Conservation (phyloP, 2,888 invertebrate species). For the Pharmacophagus antenor region DNA sequence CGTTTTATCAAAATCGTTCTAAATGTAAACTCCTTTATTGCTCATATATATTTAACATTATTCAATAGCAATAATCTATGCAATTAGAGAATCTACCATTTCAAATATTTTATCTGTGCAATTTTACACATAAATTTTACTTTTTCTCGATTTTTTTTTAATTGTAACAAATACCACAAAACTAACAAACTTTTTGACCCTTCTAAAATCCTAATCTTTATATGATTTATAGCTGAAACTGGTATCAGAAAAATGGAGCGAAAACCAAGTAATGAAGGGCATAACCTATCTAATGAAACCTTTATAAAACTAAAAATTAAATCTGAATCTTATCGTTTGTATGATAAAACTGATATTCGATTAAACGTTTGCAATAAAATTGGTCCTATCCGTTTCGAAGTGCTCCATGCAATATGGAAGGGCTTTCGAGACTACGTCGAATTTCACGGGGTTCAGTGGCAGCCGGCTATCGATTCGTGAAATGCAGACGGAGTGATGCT, state of each 20-base stretch:
- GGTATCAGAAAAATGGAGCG: background rate
- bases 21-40: too few species aligned
- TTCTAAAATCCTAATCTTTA: too few species aligned
- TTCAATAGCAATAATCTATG: too few species aligned
- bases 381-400: slow-evolving; percentile 5
- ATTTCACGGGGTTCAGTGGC: slow-evolving; percentile 26
- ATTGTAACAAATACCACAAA: too few species aligned
- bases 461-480: slow-evolving; percentile 25
- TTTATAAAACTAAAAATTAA: background rate
- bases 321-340: background rate
- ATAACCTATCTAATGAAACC: background rate
- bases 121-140: too few species aligned
- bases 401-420: slow-evolving; percentile 1
- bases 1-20: too few species aligned
- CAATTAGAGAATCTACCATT: too few species aligned
- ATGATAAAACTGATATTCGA: background rate
- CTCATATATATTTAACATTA: too few species aligned
- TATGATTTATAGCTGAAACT: background rate
- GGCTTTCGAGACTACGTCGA: slow-evolving; percentile 20
- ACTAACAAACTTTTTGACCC: too few species aligned
- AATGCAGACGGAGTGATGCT: slow-evolving; percentile 19
- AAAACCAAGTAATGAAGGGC: background rate
- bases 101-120: too few species aligned
- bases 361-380: background rate
- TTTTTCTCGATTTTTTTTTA: too few species aligned